Conservation (phyloP, 2,797 vertebrate genomes). For the Lagodon rhomboides region DNA sequence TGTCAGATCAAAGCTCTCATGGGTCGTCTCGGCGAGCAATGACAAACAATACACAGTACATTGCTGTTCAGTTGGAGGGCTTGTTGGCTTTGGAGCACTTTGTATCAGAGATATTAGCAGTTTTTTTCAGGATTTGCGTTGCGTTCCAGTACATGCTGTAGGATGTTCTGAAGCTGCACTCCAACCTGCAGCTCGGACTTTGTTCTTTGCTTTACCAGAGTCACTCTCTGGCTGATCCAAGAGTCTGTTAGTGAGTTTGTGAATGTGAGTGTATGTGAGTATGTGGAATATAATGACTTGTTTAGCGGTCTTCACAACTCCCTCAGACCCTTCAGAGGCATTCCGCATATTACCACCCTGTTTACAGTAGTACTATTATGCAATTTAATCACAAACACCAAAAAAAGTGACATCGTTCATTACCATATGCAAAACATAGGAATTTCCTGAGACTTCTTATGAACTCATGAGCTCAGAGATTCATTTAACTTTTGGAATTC, state of each 20-base stretch:
- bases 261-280: constrained; percentile 10
- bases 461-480: too few species aligned
- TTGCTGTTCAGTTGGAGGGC: background rate
- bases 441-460: background rate
- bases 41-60: too few species aligned
- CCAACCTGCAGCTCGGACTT: constrained; percentile 56
- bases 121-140: background rate
- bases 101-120: background rate
- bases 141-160: background rate
- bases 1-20: background rate
- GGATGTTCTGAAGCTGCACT: constrained; percentile 58
- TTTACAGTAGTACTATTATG: background rate
- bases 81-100: background rate
- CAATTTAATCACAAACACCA: background rate
- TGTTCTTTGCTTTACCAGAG: constrained; percentile 57
- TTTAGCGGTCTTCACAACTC: constrained; percentile 1
- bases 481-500: too few species aligned
- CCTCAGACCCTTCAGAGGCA: background rate
- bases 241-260: constrained; percentile 6
- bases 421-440: background rate
- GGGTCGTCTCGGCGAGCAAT: background rate
- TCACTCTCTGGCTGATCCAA: constrained; percentile 31
- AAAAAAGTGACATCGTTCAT: background rate
- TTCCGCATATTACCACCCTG: background rate
- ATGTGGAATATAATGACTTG: constrained; percentile 9